phyloP scores from a whole-genome alignment of 2,888 invertebrate genomes.

The Cenopis cana region DNA sequence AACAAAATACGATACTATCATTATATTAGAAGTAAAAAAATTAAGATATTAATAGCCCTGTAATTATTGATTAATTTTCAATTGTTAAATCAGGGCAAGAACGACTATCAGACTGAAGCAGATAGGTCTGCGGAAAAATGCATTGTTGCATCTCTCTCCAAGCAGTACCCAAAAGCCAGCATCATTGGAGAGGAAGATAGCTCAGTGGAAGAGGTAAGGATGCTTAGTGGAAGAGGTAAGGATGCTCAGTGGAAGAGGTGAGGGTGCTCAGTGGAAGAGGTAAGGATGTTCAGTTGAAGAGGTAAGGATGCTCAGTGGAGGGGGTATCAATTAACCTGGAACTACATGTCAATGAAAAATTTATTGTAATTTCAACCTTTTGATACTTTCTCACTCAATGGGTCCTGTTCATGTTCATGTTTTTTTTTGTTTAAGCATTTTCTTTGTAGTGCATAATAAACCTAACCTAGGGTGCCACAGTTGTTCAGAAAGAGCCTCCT shows the following conservation, averaged over 20 bases:
- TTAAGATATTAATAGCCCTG: no score
- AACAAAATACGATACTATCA: background rate
- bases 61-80: background rate
- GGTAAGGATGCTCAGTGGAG: slow-evolving; percentile 89
- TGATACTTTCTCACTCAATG: no score
- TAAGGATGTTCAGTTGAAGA: slow-evolving; percentile 94
- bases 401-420: no score
- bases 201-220: slow-evolving; percentile 85
- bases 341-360: no score
- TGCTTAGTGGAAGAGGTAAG: slow-evolving; percentile 85
- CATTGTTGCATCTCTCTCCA: slow-evolving; percentile 94
- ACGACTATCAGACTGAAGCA: slow-evolving; percentile 99
- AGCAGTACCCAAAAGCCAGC: slow-evolving; percentile 92
- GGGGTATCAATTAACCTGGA: slow-evolving; percentile 71
- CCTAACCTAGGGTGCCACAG: no score
- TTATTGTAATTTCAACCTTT: no score
- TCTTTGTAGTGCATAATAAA: no score
- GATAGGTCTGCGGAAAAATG: slow-evolving; percentile 97
- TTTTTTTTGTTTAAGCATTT: no score
- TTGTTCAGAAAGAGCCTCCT: no score
- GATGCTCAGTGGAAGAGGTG: slow-evolving; percentile 86
- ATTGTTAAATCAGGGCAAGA: slow-evolving; percentile 87
- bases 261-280: slow-evolving; percentile 85
- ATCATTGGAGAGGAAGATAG: slow-evolving; percentile 97
- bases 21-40: background rate